These are phyloP conservation scores for Scomber scombrus DNA, from an alignment of 2,113 vertebrate genomes.

Conservation along the genomic window DNA sequence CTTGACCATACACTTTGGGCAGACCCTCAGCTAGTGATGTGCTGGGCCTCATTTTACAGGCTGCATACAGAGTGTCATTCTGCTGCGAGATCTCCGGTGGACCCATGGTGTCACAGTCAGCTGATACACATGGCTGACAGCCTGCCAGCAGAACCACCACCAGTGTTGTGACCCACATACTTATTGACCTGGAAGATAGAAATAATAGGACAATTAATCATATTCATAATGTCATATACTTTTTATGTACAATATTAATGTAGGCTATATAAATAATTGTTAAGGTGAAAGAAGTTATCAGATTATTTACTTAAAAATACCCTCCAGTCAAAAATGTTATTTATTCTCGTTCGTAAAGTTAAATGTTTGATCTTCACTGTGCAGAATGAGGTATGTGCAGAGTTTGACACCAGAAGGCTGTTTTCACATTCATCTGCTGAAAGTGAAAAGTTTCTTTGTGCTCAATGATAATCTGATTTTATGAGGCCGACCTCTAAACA, in stretches of 20 bases:
- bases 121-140: conserved; percentile 39
- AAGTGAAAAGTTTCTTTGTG: too few species aligned
- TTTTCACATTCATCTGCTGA: too few species aligned
- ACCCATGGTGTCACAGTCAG: conserved; percentile 28
- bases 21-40: conserved; percentile 75
- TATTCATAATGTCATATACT: not conserved
- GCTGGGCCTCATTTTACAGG: conserved; percentile 89
- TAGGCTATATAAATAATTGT: too few species aligned
- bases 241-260: not conserved
- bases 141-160: conserved; percentile 60
- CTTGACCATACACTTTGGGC: conserved; percentile 86
- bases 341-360: too few species aligned
- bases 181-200: conserved; percentile 53
- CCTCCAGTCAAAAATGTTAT: too few species aligned
- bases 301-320: too few species aligned
- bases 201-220: not conserved
- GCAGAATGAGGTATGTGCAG: too few species aligned
- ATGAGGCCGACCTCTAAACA: too few species aligned
- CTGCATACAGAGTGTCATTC: conserved; percentile 78
- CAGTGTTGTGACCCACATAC: conserved; percentile 23
- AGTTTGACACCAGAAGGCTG: too few species aligned
- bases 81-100: conserved; percentile 69
- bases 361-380: too few species aligned
- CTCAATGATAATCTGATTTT: too few species aligned
- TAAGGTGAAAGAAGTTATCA: too few species aligned